A percentile compares a stretch with the other conserved stretches of the same genome.
Conservation (phyloP, 2,797 vertebrate species). For the Kryptolebias ocellatus region DNA sequence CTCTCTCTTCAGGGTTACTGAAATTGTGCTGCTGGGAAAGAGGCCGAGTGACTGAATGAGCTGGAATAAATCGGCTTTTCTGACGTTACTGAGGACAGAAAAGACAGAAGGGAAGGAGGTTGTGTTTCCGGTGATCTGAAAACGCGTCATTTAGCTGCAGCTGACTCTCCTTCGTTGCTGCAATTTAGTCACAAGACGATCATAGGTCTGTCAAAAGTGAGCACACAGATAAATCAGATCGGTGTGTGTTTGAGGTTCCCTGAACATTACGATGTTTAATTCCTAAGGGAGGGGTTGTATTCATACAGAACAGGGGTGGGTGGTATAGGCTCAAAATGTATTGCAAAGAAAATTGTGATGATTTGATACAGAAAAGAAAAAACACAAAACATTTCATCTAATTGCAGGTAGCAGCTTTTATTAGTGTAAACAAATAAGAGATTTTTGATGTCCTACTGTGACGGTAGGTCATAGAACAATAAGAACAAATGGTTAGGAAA, state of each 20-base stretch:
- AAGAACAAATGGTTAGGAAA: too few relatives aligned
- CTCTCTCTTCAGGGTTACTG: neutral
- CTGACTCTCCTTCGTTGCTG: neutral
- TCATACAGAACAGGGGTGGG: neutral
- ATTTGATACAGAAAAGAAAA: too few relatives aligned
- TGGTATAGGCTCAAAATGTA: too few relatives aligned
- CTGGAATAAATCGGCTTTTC: neutral
- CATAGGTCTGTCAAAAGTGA: neutral
- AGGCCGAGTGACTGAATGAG: neutral
- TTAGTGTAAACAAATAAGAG: too few relatives aligned
- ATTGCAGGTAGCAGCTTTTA: too few relatives aligned
- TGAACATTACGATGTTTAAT: neutral
- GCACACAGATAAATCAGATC: neutral
- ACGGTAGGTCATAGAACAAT: too few relatives aligned
- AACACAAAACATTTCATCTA: too few relatives aligned
- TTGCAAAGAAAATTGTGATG: too few relatives aligned
- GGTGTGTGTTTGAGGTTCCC: too few relatives aligned
- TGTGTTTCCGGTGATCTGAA: neutral
- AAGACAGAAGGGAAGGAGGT: neutral
- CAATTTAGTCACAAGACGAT: slow-evolving; percentile 3
- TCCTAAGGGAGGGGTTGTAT: neutral
- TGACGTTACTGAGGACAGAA: neutral
- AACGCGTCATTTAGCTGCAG: slow-evolving; percentile 6
- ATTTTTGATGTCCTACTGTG: too few relatives aligned
- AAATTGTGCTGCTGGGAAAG: neutral